These are phyloP conservation scores for Neoarius graeffei DNA, from an alignment of 2,113 vertebrate genomes.

Conservation along the genomic window DNA sequence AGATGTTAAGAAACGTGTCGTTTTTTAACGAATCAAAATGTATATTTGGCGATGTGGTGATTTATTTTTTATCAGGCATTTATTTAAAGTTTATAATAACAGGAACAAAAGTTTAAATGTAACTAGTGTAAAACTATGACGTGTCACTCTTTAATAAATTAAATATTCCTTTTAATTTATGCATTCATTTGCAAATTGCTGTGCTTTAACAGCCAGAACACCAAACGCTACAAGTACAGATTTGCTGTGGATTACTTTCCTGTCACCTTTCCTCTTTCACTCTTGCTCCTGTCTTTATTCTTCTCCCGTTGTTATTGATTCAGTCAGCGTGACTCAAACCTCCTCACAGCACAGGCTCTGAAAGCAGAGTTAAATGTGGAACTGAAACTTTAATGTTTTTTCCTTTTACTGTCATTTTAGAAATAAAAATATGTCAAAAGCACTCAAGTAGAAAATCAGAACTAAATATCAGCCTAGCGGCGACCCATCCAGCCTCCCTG, in stretches of 20 bases:
- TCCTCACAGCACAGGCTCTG: neutral
- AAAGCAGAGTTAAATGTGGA: neutral
- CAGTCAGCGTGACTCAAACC: neutral
- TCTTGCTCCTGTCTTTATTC: neutral
- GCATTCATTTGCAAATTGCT: neutral
- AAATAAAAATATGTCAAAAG: conserved; percentile 11
- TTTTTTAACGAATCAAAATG: no score
- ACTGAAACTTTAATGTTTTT: neutral
- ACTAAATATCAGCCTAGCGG: neutral
- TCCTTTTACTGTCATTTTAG: neutral
- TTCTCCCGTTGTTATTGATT: neutral
- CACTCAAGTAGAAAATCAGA: conserved; percentile 15
- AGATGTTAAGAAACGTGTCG: no score
- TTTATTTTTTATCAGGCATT: no score
- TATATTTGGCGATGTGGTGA: no score
- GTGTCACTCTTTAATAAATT: no score
- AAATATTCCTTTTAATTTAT: no score
- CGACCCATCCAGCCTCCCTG: neutral
- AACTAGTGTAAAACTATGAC: neutral
- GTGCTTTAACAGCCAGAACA: neutral
- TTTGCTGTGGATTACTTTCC: neutral
- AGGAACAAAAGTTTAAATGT: neutral
- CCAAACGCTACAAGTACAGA: neutral
- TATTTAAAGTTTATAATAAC: no score
- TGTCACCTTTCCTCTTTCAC: neutral